Base-by-base conservation (phyloP, 2,113 vertebrate genomes). In the Pogona vitticeps region DNA sequence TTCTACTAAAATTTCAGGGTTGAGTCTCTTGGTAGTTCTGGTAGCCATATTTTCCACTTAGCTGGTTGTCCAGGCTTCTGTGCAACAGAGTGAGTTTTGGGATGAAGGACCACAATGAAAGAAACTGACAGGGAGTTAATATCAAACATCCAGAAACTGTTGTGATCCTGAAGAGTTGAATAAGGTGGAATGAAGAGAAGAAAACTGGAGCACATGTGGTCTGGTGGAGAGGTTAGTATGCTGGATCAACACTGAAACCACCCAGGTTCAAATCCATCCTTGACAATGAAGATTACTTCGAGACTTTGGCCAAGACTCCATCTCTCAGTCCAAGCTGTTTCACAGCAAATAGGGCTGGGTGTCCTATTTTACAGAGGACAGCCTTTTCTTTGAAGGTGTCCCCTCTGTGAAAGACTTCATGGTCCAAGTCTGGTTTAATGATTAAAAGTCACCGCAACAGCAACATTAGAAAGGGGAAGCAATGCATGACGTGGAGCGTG, bases 1-100 rank as follows among this genome's bases (percentile, higher is more conserved):
- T 73, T 40, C 36, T 61, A 73, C 70, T 59, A 73, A 46, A 86
- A 78, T 15, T 40, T 59, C 77, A 86, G 21, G 67, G 56, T 80
- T 70, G 56, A 26, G 40, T 68, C 21, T 33, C 18, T 70, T 33
- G 42, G 20, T 7, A 23, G 42, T 52, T 82, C 38, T 6, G 36
- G 33, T 46, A 59, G 56, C n/a, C 56, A 33, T 61, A 70, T 42
- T 61, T 80, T 40, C 26, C 28, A 40, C 58, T 40, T 26, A 46
- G n/a, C 68, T 33, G 31, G 40, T 68, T 36, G 31, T 80, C 33
- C 7, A 42, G n/a, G n/a, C 42, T 72, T 61, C 52, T 61, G 12
- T 33, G 26, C 3, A 38, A 71, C 7, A 20, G 17, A 59, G 17
- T 80, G 67, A 86, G 12, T 36, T 71, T 40, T 58, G 79, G 46